Conservation (phyloP, 1,140 invertebrate genomes). For the Temnothorax nylanderi region DNA sequence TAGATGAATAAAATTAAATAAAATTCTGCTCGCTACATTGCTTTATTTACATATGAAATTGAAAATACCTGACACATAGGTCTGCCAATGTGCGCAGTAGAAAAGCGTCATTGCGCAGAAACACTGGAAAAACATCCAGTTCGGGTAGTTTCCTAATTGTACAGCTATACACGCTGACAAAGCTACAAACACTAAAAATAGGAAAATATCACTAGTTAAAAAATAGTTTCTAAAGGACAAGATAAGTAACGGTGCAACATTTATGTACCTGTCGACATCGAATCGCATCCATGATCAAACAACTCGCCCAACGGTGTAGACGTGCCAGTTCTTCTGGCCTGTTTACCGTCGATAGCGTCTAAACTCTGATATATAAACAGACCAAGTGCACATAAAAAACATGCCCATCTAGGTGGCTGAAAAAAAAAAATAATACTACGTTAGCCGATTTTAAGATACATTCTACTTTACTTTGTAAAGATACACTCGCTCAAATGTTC, state of each 20-base stretch:
- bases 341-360: constrained; percentile 99
- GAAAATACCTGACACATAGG: constrained; percentile 94
- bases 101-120: constrained; percentile 97
- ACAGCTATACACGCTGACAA: constrained; percentile 96
- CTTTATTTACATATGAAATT: constrained; percentile 70
- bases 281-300: constrained; percentile 99
- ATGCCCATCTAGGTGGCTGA: constrained; percentile 96
- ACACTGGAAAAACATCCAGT: constrained; percentile 97
- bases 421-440: constrained; percentile 58
- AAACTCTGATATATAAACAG: constrained; percentile 99
- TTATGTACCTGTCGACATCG: constrained; percentile 91
- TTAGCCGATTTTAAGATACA: not conserved
- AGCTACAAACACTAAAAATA: constrained; percentile 94
- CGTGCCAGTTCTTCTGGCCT: constrained; percentile 97
- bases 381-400: constrained; percentile 95
- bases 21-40: not conserved
- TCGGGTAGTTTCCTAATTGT: constrained; percentile 95
- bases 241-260: not conserved
- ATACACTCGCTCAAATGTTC: constrained; percentile 7
- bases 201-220: not conserved
- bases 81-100: constrained; percentile 99
- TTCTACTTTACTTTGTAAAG: not conserved
- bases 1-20: constrained; percentile 4
- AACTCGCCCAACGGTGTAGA: constrained; percentile 98
- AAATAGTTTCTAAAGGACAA: not conserved